Percentiles rank a stretch among this genome's conserved stretches.
Conservation (phyloP, 2,888 invertebrate species). For the Yponomeuta sedellus region DNA sequence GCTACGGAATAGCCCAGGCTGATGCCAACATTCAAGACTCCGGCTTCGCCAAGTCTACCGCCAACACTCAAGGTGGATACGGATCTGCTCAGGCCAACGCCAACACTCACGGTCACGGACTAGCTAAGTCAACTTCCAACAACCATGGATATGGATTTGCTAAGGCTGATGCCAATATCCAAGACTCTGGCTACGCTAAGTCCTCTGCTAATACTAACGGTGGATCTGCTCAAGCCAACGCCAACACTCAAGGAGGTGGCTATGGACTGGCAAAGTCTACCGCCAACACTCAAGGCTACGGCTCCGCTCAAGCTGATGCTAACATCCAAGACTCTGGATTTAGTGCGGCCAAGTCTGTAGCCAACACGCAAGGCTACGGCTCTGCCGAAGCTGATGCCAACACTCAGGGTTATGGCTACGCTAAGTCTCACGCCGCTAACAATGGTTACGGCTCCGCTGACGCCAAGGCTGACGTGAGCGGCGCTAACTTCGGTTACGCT, state of each 20-base stretch:
- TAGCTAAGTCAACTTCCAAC: constrained; percentile 12
- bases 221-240: constrained; percentile 11
- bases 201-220: constrained; percentile 30
- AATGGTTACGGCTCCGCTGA: constrained; percentile 15
- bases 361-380: constrained; percentile 15
- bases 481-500: constrained; percentile 12
- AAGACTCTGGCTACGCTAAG: constrained; percentile 24
- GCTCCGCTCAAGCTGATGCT: constrained; percentile 26
- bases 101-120: constrained; percentile 16
- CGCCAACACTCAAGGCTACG: constrained; percentile 22
- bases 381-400: constrained; percentile 17
- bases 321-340: constrained; percentile 13
- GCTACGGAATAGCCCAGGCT: constrained; percentile 14
- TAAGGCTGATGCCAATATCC: constrained; percentile 16
- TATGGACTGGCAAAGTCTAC: constrained; percentile 27
- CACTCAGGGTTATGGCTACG: constrained; percentile 21
- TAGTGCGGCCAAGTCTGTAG: constrained; percentile 8
- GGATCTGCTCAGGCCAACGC: constrained; percentile 16
- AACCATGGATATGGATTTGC: constrained; percentile 13
- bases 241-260: constrained; percentile 23
- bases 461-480: constrained; percentile 10
- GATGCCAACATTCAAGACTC: constrained; percentile 15
- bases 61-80: constrained; percentile 15
- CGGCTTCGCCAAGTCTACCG: constrained; percentile 16
- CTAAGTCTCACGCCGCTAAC: constrained; percentile 31